A percentile compares a stretch with the other conserved stretches of the same genome.
Evolutionary conservation across 1,140 invertebrate genomes (phyloP).

Genomic region (Sminthurinus signatus): DNA sequence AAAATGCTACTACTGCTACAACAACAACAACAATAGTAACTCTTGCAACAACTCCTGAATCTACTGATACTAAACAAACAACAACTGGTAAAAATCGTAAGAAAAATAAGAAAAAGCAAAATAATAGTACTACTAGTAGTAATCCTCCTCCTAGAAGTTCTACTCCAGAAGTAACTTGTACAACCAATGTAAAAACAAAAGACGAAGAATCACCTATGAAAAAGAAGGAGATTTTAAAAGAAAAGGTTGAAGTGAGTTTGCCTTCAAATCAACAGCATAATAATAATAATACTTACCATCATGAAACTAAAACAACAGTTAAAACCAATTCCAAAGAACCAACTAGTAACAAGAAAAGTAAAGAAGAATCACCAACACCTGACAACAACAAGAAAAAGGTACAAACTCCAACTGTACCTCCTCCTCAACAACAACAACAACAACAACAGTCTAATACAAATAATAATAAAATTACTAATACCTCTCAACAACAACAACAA

Average conservation of each 20-base stretch:
- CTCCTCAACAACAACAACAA: too few relatives aligned
- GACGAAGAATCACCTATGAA: slow-evolving; percentile 14
- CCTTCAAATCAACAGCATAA: background rate
- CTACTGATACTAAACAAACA: slow-evolving; percentile 5
- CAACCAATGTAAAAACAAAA: slow-evolving; percentile 20
- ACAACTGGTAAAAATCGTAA: slow-evolving; percentile 24
- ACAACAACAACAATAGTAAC: slow-evolving; percentile 1
- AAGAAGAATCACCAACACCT: slow-evolving; percentile 3
- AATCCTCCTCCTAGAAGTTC: slow-evolving; percentile 8
- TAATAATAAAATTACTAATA: too few relatives aligned
- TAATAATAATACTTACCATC: background rate
- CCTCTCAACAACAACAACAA: too few relatives aligned
- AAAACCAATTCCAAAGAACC: background rate
- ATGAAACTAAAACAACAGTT: background rate
- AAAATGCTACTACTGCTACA: background rate
- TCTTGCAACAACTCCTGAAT: slow-evolving; percentile 4
- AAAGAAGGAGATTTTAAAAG: slow-evolving; percentile 11
- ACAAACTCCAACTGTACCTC: too few relatives aligned
- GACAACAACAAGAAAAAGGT: background rate
- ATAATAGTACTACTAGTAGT: background rate
- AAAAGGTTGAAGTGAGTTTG: slow-evolving; percentile 8
- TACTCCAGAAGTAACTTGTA: slow-evolving; percentile 10
- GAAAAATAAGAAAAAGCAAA: slow-evolving; percentile 27
- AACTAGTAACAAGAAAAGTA: slow-evolving; percentile 4
- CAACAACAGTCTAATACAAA: too few relatives aligned